A percentile compares a stretch with the other conserved stretches of the same genome.
Evolutionary conservation across 2,113 vertebrate genomes (phyloP).

Genomic region (Xyrauchen texanus): DNA sequence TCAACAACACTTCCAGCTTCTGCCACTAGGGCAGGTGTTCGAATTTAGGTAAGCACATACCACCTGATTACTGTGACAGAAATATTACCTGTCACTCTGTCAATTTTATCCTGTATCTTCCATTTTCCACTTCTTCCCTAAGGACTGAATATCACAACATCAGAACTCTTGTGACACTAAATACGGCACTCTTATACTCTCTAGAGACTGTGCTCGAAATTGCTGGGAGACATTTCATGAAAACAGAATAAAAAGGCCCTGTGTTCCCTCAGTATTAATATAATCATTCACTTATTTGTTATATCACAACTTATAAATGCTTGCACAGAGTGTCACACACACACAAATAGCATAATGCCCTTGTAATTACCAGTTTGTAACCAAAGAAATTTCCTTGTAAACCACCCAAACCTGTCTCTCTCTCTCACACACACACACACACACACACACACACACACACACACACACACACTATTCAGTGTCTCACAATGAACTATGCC

Average conservation of each 20-base stretch:
- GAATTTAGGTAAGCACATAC: not conserved
- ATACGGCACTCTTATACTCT: not conserved
- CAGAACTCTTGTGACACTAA: conserved; percentile 19
- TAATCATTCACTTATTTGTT: conserved; percentile 19
- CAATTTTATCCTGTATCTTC: conserved; percentile 30
- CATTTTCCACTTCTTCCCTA: conserved; percentile 26
- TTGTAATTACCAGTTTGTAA: too few species aligned
- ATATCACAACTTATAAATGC: conserved; percentile 22
- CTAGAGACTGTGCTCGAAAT: not conserved
- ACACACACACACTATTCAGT: not conserved
- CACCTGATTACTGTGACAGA: conserved; percentile 29
- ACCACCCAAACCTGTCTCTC: too few species aligned
- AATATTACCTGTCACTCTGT: conserved; percentile 12
- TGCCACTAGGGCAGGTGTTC: too few species aligned
- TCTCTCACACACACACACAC: too few species aligned
- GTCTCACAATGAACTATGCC: conserved; percentile 54
- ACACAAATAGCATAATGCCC: too few species aligned
- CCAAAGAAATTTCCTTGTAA: too few species aligned
- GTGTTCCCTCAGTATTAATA: conserved; percentile 29
- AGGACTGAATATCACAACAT: conserved; percentile 17
- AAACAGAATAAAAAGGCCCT: conserved; percentile 15
- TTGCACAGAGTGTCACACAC: not conserved
- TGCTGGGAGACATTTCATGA: not conserved
- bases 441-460: too few species aligned
- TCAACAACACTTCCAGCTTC: too few species aligned